phyloP scores from a whole-genome alignment of 2,888 invertebrate species.

The Tenthredo amoena region DNA sequence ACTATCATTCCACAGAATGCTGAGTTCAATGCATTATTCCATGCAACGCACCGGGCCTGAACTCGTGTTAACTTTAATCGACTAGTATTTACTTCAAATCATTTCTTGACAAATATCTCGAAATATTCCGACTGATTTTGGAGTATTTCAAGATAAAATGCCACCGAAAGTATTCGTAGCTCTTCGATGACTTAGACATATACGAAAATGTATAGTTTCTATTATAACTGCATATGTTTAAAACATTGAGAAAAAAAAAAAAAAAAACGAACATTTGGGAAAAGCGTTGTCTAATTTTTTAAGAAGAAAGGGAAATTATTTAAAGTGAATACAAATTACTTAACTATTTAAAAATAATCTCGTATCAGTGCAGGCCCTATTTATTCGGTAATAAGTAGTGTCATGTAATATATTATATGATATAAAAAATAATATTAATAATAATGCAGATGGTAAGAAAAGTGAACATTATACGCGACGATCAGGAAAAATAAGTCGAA shows the following conservation, averaged over 20 bases:
- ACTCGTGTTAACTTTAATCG: slow-evolving; percentile 29
- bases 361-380: slow-evolving; percentile 36
- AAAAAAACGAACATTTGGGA: not conserved
- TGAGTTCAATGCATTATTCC: slow-evolving; percentile 28
- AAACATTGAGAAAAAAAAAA: not conserved
- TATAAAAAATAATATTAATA: slow-evolving; percentile 1
- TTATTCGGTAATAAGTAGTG: slow-evolving; percentile 32
- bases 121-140: slow-evolving; percentile 9
- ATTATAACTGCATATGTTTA: slow-evolving; percentile 20
- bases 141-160: slow-evolving; percentile 34
- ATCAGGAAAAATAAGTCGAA: slow-evolving; percentile 4
- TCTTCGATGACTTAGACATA: slow-evolving; percentile 28
- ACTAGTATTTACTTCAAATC: slow-evolving; percentile 47
- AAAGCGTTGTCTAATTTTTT: not conserved
- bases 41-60: not conserved
- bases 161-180: not conserved
- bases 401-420: slow-evolving; percentile 41
- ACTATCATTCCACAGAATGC: slow-evolving; percentile 39
- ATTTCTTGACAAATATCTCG: slow-evolving; percentile 20
- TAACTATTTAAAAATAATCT: slow-evolving; percentile 24
- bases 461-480: not conserved
- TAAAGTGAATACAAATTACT: slow-evolving; percentile 26
- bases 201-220: not conserved
- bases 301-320: slow-evolving; percentile 18
- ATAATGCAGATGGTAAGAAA: not conserved